Percentiles rank a stretch among this genome's conserved stretches.
phyloP scores from a whole-genome alignment of 2,113 vertebrate genomes.

The Narcine bancroftii region DNA sequence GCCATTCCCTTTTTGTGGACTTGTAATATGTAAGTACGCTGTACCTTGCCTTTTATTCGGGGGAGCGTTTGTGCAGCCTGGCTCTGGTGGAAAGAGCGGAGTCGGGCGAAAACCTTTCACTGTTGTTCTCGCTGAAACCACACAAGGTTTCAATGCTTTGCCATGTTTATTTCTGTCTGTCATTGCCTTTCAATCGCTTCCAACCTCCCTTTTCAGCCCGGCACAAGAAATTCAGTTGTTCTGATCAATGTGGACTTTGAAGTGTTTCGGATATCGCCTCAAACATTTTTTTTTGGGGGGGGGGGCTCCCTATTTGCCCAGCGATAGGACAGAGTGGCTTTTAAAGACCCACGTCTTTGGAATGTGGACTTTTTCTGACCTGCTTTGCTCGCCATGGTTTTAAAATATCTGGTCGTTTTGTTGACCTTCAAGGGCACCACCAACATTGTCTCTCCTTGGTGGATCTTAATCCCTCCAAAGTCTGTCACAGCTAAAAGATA shows the following conservation, averaged over 20 bases:
- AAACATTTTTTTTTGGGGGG: neutral
- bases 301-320: neutral
- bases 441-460: neutral
- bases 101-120: neutral
- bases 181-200: neutral
- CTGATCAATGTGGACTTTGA: neutral
- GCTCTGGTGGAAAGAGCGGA: neutral
- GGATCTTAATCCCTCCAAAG: neutral
- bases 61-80: neutral
- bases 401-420: neutral
- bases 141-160: constrained; percentile 18
- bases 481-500: neutral
- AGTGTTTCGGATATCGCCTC: neutral
- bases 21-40: constrained; percentile 44
- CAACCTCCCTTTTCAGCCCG: neutral
- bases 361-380: neutral
- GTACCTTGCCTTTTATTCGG: neutral
- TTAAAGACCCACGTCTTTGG: neutral
- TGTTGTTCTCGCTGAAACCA: constrained; percentile 2
- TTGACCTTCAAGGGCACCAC: neutral
- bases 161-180: constrained; percentile 1
- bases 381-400: neutral
- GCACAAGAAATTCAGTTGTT: neutral
- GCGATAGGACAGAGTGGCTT: neutral
- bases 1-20: constrained; percentile 35